These are phyloP conservation scores for Chrysolina americana DNA, from an alignment of 2,888 invertebrate genomes.

Conservation along the genomic window DNA sequence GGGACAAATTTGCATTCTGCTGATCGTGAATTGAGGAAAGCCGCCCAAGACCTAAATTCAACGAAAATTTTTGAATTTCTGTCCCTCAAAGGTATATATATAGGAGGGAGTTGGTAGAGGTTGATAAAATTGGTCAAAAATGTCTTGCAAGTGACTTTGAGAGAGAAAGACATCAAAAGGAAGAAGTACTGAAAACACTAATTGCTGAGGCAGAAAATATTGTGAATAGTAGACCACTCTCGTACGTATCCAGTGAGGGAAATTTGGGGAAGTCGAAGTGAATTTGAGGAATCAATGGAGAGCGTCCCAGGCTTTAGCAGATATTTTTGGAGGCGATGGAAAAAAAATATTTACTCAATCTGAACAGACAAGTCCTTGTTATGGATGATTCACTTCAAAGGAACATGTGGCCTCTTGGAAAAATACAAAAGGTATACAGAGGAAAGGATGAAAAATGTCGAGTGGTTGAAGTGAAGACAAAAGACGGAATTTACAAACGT, in stretches of 20 bases:
- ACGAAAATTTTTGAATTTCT: not conserved
- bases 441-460: too few relatives aligned
- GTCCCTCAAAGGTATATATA: not conserved
- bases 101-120: constrained; percentile 1
- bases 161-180: not conserved
- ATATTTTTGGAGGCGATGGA: not conserved
- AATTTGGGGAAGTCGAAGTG: not conserved
- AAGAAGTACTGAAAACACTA: too few relatives aligned
- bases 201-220: too few relatives aligned
- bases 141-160: constrained; percentile 4
- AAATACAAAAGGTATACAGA: too few relatives aligned
- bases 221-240: too few relatives aligned
- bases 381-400: too few relatives aligned
- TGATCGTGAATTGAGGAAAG: not conserved
- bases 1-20: too few relatives aligned
- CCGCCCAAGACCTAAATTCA: not conserved
- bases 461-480: too few relatives aligned
- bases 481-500: too few relatives aligned
- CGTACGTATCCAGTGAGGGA: not conserved
- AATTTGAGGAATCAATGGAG: not conserved
- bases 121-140: not conserved
- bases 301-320: not conserved
- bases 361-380: too few relatives aligned
- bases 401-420: too few relatives aligned
- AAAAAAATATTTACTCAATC: constrained; percentile 1